Evolutionary conservation across 2,113 vertebrate genomes (phyloP), one percentile per base, ranked within the genome.

Genomic region (Phalacrocorax carbo): DNA sequence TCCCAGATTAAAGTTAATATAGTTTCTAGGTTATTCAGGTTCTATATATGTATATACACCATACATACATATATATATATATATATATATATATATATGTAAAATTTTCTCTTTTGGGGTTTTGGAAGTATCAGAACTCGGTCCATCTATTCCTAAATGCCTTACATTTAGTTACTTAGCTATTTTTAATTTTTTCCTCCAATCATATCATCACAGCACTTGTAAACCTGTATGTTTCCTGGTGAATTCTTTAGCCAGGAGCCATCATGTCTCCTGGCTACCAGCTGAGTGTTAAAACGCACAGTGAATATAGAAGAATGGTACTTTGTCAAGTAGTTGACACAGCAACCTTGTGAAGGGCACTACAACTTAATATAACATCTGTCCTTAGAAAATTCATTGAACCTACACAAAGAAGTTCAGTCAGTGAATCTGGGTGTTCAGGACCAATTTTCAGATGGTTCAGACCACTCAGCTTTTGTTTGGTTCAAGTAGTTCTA

Each of bases 381-480:
- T 61, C 68, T 66, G 20, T 87, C 66, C 78, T 88, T 21, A 27
- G 46, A 85, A 92, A 91, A 90, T 64, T 82, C 52, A 64, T 58
- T 93, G 66, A 88, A 82, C 23, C 22, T 66, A 38, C 22, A 62
- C 69, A 86, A 83, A 94, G 68, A 90, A 77, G 62, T 88, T 93
- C 86, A 69, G 58, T 69, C 30, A 83, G 54, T 86, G 44, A 86
- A 86, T 77, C 58, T 70, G 54, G 40, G 27, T 90, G 86, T 83
- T 92, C 88, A 80, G 79, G 44, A 92, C 44, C 54, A 88, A 73
- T 94, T 94, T 96, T 88, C 51, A 70, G 51, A 81, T 84, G 42
- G 51, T 46, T 25, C 65, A 69, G 27, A 48, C 57, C 84, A 76
- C 23, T 93, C 72, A 30, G 77, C 16, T 93, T 82, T 93, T 79